These are phyloP conservation scores for Aurelia sp. DNA, from an alignment of 30 jellyfish, hydroid and myxozoan genomes.

Conservation along the genomic window DNA sequence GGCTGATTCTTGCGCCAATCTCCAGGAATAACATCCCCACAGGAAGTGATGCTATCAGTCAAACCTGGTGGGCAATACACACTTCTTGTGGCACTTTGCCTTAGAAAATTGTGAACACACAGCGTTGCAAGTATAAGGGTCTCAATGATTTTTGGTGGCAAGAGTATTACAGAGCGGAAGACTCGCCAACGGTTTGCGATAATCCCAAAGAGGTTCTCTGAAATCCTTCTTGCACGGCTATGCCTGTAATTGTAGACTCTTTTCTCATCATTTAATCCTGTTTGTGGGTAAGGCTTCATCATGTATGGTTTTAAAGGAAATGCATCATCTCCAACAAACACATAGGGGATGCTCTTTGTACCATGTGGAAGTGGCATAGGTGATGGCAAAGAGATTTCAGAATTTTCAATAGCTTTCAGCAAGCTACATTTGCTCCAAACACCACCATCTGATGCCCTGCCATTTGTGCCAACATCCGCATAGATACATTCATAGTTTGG, in stretches of 20 bases:
- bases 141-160: slow-evolving; percentile 36
- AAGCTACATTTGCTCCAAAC: too few species aligned
- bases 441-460: too few species aligned
- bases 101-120: slow-evolving; percentile 26
- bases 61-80: slow-evolving; percentile 39
- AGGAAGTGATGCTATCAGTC: neutral
- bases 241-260: slow-evolving; percentile 43
- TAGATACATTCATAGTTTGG: too few species aligned
- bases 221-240: slow-evolving; percentile 51
- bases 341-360: slow-evolving; percentile 20
- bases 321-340: slow-evolving; percentile 38
- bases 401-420: neutral
- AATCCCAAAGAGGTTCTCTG: slow-evolving; percentile 55
- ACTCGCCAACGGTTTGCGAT: slow-evolving; percentile 62
- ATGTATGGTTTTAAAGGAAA: slow-evolving; percentile 10
- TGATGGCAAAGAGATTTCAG: neutral
- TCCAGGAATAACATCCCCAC: slow-evolving; percentile 34
- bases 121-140: slow-evolving; percentile 26
- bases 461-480: too few species aligned
- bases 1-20: slow-evolving; percentile 15
- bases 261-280: slow-evolving; percentile 9
- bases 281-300: slow-evolving; percentile 49
- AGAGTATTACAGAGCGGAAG: slow-evolving; percentile 18
- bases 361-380: neutral
- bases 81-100: slow-evolving; percentile 22